Evolutionary conservation across 2,888 invertebrate species (phyloP).

Genomic region (Resseliella maxima): DNA sequence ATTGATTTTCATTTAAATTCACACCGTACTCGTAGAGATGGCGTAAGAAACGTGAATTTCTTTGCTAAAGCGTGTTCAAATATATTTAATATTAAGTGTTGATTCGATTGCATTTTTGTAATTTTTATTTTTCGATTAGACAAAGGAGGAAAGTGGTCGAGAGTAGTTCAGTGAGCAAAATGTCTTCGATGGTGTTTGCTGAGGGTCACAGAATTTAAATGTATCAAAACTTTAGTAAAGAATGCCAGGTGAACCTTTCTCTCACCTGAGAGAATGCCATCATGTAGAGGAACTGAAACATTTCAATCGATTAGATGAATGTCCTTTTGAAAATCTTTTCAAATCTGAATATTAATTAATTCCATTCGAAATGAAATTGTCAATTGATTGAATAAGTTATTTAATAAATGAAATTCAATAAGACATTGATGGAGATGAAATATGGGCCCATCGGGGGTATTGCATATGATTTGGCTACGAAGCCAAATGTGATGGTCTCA

Average conservation of each 20-base stretch:
- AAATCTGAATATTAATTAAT: background rate
- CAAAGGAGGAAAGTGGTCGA: background rate
- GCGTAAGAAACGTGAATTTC: too few species aligned
- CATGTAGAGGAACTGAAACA: slow-evolving; percentile 65
- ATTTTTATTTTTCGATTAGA: background rate
- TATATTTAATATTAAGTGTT: too few species aligned
- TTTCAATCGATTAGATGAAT: too few species aligned
- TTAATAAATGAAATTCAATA: background rate
- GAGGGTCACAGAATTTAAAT: slow-evolving; percentile 60
- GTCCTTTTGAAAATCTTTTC: background rate
- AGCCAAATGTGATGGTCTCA: slow-evolving; percentile 35
- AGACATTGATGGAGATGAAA: background rate
- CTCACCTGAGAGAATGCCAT: slow-evolving; percentile 62
- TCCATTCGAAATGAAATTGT: too few species aligned
- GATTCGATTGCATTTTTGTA: background rate
- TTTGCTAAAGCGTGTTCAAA: background rate
- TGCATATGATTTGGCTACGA: slow-evolving; percentile 56
- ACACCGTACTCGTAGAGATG: too few species aligned
- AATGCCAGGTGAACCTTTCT: slow-evolving; percentile 58
- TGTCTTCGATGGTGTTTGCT: background rate
- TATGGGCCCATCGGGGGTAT: slow-evolving; percentile 68
- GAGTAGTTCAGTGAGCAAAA: background rate
- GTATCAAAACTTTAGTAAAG: slow-evolving; percentile 62
- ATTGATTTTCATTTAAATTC: too few species aligned
- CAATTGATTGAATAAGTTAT: too few species aligned